These are phyloP conservation scores for Coregonus ussuriensis DNA, from an alignment of 2,797 vertebrate genomes.

Conservation along the genomic window DNA sequence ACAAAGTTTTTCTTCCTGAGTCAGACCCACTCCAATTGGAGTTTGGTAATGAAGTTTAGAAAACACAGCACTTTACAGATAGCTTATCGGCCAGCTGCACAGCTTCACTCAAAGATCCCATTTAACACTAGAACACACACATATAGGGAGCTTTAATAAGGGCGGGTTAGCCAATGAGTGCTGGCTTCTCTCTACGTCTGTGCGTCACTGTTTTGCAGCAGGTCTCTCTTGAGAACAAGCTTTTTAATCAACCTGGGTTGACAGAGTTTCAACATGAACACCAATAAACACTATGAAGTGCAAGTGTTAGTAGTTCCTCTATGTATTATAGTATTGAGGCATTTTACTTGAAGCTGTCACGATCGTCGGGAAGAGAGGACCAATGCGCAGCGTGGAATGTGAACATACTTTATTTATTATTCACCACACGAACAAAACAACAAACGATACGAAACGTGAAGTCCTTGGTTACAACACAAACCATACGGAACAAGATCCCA, in stretches of 20 bases:
- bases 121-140: constrained; percentile 36
- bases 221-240: constrained; percentile 3
- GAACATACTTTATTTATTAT: too few relatives aligned
- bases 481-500: too few relatives aligned
- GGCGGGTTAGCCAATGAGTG: constrained; percentile 40
- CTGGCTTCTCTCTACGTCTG: background rate
- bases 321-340: background rate
- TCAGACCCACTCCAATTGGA: constrained; percentile 52
- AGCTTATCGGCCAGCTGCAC: constrained; percentile 49
- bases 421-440: too few relatives aligned
- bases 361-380: too few relatives aligned
- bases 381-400: too few relatives aligned
- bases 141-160: constrained; percentile 32
- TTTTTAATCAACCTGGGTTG: constrained; percentile 6
- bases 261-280: background rate
- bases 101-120: constrained; percentile 55
- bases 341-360: background rate
- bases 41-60: constrained; percentile 65
- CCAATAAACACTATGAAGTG: background rate
- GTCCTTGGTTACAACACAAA: too few relatives aligned
- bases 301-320: background rate
- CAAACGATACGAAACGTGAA: too few relatives aligned
- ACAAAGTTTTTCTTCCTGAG: constrained; percentile 60
- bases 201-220: background rate
- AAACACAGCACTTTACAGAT: constrained; percentile 58